A percentile compares a stretch with the other conserved stretches of the same genome.
These are phyloP conservation scores for Patella depressa DNA, from an alignment of 2,888 invertebrate species.

Conservation along the genomic window DNA sequence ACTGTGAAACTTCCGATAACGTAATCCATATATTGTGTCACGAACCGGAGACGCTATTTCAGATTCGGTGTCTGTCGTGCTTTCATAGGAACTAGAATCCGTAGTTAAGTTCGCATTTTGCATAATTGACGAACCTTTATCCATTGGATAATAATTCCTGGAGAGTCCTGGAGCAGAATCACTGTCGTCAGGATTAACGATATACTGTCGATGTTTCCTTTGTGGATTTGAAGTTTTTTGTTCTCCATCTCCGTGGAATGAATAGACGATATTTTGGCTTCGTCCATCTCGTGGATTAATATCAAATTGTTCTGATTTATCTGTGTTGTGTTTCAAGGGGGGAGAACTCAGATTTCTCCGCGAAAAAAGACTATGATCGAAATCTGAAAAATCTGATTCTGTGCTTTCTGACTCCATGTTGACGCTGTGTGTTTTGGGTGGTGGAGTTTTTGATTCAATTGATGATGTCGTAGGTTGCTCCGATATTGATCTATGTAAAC, in stretches of 20 bases:
- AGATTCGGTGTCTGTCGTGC: constrained; percentile 1
- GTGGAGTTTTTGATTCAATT: not conserved
- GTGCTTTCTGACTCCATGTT: constrained; percentile 45
- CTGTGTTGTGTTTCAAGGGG: constrained; percentile 15
- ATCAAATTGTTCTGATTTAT: not conserved
- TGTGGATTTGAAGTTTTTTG: not conserved
- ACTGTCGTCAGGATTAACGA: not conserved
- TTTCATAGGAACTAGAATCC: not conserved
- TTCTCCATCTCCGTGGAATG: not conserved
- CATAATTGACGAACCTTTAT: not conserved
- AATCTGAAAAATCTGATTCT: constrained; percentile 52
- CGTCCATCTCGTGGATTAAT: not conserved
- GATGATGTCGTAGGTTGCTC: not conserved
- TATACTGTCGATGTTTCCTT: constrained; percentile 9
- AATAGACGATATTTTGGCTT: not conserved
- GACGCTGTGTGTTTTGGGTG: not conserved
- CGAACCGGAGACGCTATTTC: not conserved
- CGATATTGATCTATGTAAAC: not conserved
- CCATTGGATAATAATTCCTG: not conserved
- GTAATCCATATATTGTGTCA: not conserved
- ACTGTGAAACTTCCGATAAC: not conserved
- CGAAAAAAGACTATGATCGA: constrained; percentile 40
- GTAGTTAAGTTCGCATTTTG: constrained; percentile 1
- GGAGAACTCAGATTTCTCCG: constrained; percentile 27
- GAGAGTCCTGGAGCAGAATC: not conserved